A percentile compares a stretch with the other conserved stretches of the same genome.
Conservation (phyloP, 2,113 vertebrate species). For the Azemiops feae region DNA sequence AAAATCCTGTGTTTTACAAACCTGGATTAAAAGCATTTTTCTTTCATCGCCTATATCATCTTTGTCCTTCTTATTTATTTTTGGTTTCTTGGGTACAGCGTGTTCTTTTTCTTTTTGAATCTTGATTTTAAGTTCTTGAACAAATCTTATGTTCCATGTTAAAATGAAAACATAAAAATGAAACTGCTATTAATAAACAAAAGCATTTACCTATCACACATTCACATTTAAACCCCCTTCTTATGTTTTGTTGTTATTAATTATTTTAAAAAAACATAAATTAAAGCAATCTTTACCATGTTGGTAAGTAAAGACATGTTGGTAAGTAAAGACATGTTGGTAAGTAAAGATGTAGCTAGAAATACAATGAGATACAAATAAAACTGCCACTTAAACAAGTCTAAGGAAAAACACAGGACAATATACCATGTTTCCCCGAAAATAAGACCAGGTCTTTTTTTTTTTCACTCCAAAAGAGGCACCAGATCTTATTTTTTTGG, state of each 20-base stretch:
- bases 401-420: neutral
- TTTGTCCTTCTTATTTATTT: conserved; percentile 71
- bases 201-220: neutral
- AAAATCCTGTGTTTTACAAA: conserved; percentile 34
- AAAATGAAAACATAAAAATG: neutral
- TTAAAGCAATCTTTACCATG: neutral
- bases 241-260: neutral
- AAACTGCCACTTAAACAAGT: neutral
- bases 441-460: too few species aligned
- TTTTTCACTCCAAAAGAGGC: too few species aligned
- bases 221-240: neutral
- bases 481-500: too few species aligned
- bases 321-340: neutral
- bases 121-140: conserved; percentile 79
- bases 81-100: conserved; percentile 73
- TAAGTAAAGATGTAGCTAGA: neutral
- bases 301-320: neutral
- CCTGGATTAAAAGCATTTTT: conserved; percentile 66
- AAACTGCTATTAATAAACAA: conserved; percentile 25
- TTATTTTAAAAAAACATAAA: neutral
- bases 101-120: conserved; percentile 80
- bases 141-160: conserved; percentile 66
- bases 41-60: conserved; percentile 69
- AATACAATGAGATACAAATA: neutral
- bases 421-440: too few species aligned